Base-by-base conservation (phyloP, 2,113 vertebrate species). In the Lagopus muta region DNA sequence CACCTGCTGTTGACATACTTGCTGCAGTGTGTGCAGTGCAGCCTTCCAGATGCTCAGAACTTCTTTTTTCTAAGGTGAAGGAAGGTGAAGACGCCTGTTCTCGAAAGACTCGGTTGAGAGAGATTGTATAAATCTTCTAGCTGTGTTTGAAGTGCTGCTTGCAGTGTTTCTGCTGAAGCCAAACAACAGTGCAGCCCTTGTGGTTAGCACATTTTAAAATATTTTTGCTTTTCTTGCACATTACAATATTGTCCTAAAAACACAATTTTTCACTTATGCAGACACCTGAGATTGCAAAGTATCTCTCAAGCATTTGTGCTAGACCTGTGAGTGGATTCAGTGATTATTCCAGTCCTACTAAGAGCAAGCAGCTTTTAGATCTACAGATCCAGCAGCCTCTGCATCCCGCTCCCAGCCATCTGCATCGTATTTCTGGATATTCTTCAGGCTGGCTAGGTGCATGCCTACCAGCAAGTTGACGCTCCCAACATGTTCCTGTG, bases 61-160 rank as follows among this genome's bases (percentile, higher is more conserved):
- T 86, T 78, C 40, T 38, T 28, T 76, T 82, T 88, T 93, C 73
- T 74, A 34, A 83, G 85, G 74, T n/a, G 58, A 38, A 86, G 52
- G 20, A 65, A 71, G 40, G 48, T 15, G 57, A 94, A 28, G 40
- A 57, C 48, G 30, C 15, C 4, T 89, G 14, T 28, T 86, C 55
- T 81, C 84, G 34, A 90, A 86, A 75, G 58, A 61, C 21, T 65
- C 8, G n/a, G 13, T 48, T 74, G 22, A 82, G 14, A 54, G 30
- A 76, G 84, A 79, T 12, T 18, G 17, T 28, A 11, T 64, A 60
- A 58, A 64, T 80, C 22, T 60, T 52, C 72, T 12, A 10, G 42
- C 58, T 86, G 88, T 77, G 71, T 80, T 92, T 25, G 34, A 58
- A 24, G 18, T 42, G 15, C 30, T 87, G 54, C 38, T 73, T 81